Conservation (phyloP, 2,888 invertebrate species). For the Elegia similella region DNA sequence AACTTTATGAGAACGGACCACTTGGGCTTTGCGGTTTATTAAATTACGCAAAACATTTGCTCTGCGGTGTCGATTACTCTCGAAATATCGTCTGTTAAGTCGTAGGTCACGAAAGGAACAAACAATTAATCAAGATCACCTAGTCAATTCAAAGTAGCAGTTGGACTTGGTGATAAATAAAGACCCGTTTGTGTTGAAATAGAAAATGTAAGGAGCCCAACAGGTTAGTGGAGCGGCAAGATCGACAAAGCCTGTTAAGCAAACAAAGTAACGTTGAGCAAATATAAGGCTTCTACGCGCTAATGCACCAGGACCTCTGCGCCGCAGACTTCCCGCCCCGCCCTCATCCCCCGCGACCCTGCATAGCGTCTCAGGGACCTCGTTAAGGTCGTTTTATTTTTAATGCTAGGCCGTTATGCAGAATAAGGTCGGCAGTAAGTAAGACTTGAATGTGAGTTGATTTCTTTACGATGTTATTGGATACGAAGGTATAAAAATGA, state of each 20-base stretch:
- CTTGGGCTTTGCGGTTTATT: constrained; percentile 32
- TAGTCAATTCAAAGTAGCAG: constrained; percentile 19
- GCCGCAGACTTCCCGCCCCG: constrained; percentile 21
- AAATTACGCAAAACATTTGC: constrained; percentile 36
- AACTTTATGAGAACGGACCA: constrained; percentile 32
- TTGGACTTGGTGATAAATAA: constrained; percentile 18
- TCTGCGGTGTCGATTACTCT: constrained; percentile 26
- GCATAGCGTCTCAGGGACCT: constrained; percentile 33
- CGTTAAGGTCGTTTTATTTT: constrained; percentile 28
- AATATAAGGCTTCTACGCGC: constrained; percentile 58
- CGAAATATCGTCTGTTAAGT: constrained; percentile 26
- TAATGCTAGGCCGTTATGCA: constrained; percentile 17
- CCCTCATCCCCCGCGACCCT: constrained; percentile 25
- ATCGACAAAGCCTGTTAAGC: constrained; percentile 57
- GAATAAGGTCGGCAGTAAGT: constrained; percentile 12
- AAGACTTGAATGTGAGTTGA: not conserved
- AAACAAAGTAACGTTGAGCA: constrained; percentile 61
- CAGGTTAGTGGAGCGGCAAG: constrained; percentile 51
- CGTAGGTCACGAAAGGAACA: constrained; percentile 15
- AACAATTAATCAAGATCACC: constrained; percentile 12
- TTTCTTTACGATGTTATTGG: not conserved
- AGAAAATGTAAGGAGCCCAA: constrained; percentile 43
- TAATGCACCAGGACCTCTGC: constrained; percentile 58
- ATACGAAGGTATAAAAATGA: too few relatives aligned
- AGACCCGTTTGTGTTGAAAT: constrained; percentile 37